phyloP scores from a whole-genome alignment of 1,140 invertebrate species.

The Conopomorpha cramerella region DNA sequence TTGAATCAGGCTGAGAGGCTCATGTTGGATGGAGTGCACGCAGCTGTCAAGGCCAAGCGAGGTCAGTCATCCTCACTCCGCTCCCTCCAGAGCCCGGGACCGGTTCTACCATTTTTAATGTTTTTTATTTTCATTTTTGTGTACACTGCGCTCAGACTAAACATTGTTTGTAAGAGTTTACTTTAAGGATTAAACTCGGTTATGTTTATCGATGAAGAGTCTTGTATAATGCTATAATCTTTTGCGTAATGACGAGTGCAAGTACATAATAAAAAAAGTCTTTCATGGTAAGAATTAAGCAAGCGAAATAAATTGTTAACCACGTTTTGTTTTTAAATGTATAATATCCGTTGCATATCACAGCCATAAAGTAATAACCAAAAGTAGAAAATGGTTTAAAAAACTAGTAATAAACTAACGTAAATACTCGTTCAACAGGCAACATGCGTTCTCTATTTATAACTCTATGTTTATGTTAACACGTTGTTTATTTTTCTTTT shows the following conservation, averaged over 20 bases:
- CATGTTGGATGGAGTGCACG: constrained; percentile 32
- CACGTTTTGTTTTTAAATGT: no score
- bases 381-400: no score
- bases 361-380: no score
- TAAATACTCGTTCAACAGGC: no score
- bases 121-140: constrained; percentile 61
- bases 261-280: no score
- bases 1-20: constrained; percentile 38
- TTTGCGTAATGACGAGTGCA: no score
- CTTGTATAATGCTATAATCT: no score
- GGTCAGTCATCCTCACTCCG: constrained; percentile 56
- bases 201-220: no score
- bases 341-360: no score
- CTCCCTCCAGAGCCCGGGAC: constrained; percentile 46
- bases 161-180: constrained; percentile 55
- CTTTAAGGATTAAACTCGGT: constrained; percentile 36
- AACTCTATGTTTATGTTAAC: background rate
- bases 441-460: background rate
- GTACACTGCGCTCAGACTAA: constrained; percentile 57
- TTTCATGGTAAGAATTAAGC: no score
- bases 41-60: constrained; percentile 57
- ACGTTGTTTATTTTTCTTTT: background rate
- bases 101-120: constrained; percentile 59
- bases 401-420: no score
- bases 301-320: no score